A percentile compares a stretch with the other conserved stretches of the same genome.
Conservation (phyloP, 2,797 vertebrate species). For the Hypotaenidia philippensis region DNA sequence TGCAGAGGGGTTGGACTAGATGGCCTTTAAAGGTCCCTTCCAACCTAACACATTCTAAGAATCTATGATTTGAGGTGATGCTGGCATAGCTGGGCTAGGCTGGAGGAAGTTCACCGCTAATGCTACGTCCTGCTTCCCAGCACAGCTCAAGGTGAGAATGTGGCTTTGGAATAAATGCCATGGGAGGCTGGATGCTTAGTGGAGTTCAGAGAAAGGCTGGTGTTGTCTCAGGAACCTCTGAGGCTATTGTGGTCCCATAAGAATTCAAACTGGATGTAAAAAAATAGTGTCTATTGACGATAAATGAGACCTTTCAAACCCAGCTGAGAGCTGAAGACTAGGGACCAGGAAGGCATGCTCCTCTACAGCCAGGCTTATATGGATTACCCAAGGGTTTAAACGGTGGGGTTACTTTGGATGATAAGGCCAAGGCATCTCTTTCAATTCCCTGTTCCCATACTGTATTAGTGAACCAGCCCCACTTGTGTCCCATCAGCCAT, state of each 20-base stretch:
- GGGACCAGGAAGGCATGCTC: neutral
- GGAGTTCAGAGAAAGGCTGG: neutral
- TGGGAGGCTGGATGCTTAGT: too few species aligned
- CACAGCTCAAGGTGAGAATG: rapidly evolving
- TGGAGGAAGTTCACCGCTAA: neutral
- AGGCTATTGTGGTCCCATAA: neutral
- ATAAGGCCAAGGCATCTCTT: neutral
- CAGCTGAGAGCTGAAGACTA: neutral
- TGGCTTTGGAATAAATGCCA: rapidly evolving
- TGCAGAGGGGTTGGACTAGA: too few species aligned
- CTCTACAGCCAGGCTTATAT: neutral
- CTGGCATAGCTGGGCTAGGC: neutral
- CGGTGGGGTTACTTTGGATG: neutral
- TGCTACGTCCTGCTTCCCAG: neutral
- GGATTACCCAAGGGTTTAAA: neutral
- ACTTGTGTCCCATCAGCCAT: neutral
- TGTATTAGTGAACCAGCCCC: neutral
- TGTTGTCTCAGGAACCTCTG: neutral
- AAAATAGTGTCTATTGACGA: neutral
- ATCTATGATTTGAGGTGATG: too few species aligned
- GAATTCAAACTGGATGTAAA: neutral
- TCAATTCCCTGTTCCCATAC: neutral
- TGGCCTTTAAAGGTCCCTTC: too few species aligned
- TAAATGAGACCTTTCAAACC: neutral
- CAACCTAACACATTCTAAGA: too few species aligned